Conservation (phyloP, 2,797 vertebrate genomes). For the Brachyrhaphis roseni region DNA sequence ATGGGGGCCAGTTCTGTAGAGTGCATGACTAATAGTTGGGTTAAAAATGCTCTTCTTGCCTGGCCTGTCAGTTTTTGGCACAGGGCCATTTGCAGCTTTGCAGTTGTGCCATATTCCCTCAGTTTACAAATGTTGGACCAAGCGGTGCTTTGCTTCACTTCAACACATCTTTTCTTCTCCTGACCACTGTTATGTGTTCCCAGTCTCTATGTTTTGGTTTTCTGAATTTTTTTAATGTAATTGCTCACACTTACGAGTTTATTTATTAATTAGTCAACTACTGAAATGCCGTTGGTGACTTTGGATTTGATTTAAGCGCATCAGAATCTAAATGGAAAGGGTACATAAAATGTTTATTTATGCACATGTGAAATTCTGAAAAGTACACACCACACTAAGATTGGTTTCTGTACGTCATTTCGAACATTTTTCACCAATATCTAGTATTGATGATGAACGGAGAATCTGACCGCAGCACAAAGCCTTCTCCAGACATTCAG, state of each 20-base stretch:
- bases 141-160: background rate
- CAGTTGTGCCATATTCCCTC: background rate
- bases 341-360: too few species aligned
- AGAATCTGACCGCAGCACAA: background rate
- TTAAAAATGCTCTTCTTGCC: background rate
- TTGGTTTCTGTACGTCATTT: background rate
- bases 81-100: background rate
- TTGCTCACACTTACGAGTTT: background rate
- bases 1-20: background rate
- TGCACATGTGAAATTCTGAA: too few species aligned
- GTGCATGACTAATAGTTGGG: background rate
- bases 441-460: background rate
- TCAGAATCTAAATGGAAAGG: too few species aligned
- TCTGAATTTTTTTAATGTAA: background rate
- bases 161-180: background rate
- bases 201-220: background rate
- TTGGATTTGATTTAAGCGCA: too few species aligned
- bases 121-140: background rate
- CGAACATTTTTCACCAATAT: background rate
- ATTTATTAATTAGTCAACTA: too few species aligned
- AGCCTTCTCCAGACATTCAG: background rate
- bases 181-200: background rate
- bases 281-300: too few species aligned
- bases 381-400: background rate
- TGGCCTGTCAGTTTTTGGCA: too few species aligned